Base-by-base conservation (phyloP, 2,113 vertebrate species). In the Pavo muticus region DNA sequence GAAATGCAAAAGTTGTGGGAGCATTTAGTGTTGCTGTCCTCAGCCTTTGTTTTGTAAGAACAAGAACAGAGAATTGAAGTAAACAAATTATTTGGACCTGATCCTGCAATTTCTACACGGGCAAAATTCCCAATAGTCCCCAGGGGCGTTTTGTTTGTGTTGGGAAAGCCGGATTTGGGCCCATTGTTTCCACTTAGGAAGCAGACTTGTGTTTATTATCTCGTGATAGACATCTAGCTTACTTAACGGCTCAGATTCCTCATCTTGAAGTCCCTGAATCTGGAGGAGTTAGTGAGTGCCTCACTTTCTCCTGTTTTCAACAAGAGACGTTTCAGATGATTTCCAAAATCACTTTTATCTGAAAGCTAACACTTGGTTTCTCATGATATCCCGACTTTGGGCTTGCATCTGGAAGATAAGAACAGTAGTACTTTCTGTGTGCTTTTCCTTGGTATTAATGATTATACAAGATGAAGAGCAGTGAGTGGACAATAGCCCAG, bases 31-130 rank as follows among this genome's bases (percentile, higher is more conserved):
- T 94, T 91, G 76, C 73, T 90, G 11, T 94, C 88, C 72, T 97
- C 79, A 78, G 83, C 79, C 63, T 96, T 95, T 95, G 94, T 95
- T 96, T 96, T 91, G 73, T 91, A 90, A 94, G 91, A 95, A 91
- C 64, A 90, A 95, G 88, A 94, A 71, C 69, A 76, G 88, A 63
- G 93, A 94, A 91, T 30, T 88, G 89, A 95, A 96, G 95, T 97
- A 95, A 97, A 96, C 95, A 97, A 96, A 95, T 78, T 94, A 89
- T 94, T 95, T 97, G 96, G 91, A 95, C 70, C 84, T 48, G 44
- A 67, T 97, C 91, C 92, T 92, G 70, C 63, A 93, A 90, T 95
- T 95, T 95, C 95, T 95, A 90, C 89, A 35, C 47, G 93, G 95
- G 93, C 85, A 93, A 86, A 93, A 94, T 95, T 95, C 93, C 93